Conservation (phyloP, 2,888 invertebrate genomes). For the Lobophora halterata region DNA sequence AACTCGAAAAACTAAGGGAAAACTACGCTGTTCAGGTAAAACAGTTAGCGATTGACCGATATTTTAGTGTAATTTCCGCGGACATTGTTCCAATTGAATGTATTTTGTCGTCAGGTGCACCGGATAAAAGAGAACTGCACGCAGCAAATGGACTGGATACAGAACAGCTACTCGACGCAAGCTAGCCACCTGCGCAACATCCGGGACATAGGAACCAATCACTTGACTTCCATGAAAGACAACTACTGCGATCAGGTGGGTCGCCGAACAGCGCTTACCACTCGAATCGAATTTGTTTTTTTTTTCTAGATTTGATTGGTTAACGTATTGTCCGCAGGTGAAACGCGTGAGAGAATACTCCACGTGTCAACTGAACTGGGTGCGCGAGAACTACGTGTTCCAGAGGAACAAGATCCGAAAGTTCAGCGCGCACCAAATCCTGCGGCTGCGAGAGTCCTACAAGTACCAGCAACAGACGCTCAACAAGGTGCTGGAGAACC, state of each 20-base stretch:
- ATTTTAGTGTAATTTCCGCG: not conserved
- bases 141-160: slow-evolving; percentile 96
- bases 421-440: slow-evolving; percentile 95
- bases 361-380: slow-evolving; percentile 94
- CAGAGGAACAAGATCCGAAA: slow-evolving; percentile 96
- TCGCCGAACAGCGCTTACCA: too few relatives aligned
- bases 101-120: slow-evolving; percentile 82
- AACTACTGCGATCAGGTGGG: slow-evolving; percentile 94
- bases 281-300: too few relatives aligned
- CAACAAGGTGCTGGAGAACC: slow-evolving; percentile 95
- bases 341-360: slow-evolving; percentile 96
- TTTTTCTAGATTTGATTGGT: too few relatives aligned
- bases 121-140: slow-evolving; percentile 96
- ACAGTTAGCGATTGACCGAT: too few relatives aligned
- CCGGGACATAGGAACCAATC: slow-evolving; percentile 94
- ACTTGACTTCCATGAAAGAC: slow-evolving; percentile 91
- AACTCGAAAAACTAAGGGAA: slow-evolving; percentile 92
- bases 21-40: slow-evolving; percentile 94
- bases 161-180: slow-evolving; percentile 94
- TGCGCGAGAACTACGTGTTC: slow-evolving; percentile 96
- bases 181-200: slow-evolving; percentile 92
- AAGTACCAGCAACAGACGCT: slow-evolving; percentile 97
- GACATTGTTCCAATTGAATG: not conserved
- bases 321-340: slow-evolving; percentile 79
- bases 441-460: slow-evolving; percentile 94